Conservation (phyloP, 2,113 vertebrate genomes). For the Pardalotus punctatus region DNA sequence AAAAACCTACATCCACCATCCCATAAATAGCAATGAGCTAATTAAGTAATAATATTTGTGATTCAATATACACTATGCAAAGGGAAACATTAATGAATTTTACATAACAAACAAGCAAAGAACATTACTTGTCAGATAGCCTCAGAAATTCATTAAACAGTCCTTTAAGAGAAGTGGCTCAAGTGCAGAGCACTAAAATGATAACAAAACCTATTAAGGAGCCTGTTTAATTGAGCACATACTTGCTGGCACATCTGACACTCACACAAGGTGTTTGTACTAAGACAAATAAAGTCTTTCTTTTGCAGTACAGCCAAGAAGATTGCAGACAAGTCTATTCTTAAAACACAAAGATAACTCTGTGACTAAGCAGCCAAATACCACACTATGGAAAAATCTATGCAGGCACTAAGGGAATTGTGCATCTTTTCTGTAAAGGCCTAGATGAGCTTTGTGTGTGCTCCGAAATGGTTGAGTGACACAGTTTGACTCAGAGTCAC, state of each 20-base stretch:
- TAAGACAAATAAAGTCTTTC: constrained; percentile 8
- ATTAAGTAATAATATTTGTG: constrained; percentile 41
- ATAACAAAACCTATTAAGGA: constrained; percentile 39
- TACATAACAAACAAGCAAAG: constrained; percentile 30
- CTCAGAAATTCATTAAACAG: constrained; percentile 41
- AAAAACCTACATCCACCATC: background rate
- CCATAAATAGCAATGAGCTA: constrained; percentile 9
- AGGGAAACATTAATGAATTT: constrained; percentile 28
- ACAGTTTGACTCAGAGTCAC: constrained; percentile 24
- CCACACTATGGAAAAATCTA: constrained; percentile 25
- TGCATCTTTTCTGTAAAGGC: background rate
- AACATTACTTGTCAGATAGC: constrained; percentile 16
- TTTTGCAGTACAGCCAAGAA: background rate
- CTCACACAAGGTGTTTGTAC: background rate
- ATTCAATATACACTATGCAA: background rate
- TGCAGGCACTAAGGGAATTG: background rate
- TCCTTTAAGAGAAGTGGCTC: background rate
- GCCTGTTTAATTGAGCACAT: constrained; percentile 36
- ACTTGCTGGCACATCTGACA: background rate
- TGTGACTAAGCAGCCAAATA: constrained; percentile 34
- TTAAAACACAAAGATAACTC: background rate
- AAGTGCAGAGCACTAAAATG: background rate
- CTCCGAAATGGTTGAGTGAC: background rate
- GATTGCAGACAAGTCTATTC: background rate
- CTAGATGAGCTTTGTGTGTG: background rate